These are phyloP conservation scores for Catharus fuscescens DNA, from an alignment of 2,113 vertebrate genomes.

Conservation along the genomic window DNA sequence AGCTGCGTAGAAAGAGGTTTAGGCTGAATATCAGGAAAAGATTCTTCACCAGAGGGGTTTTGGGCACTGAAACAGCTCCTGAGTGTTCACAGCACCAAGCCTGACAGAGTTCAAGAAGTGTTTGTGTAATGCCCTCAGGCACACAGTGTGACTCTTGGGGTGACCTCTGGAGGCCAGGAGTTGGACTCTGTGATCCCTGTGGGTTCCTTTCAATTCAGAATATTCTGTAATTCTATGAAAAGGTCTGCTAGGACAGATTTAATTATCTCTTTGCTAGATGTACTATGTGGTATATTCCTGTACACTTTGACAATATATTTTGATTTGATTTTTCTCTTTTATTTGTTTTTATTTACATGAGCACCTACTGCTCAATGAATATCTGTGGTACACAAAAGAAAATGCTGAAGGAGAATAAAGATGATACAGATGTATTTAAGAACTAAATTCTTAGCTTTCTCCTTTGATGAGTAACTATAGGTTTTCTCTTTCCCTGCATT, in stretches of 20 bases:
- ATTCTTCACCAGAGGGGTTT: fast-evolving
- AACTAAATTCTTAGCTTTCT: neutral
- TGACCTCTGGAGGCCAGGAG: neutral
- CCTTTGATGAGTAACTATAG: neutral
- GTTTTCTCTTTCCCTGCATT: neutral
- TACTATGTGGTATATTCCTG: neutral
- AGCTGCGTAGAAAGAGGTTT: fast-evolving
- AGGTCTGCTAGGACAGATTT: neutral
- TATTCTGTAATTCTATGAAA: neutral
- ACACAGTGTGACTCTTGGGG: fast-evolving
- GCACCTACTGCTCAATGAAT: neutral
- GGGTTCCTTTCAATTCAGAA: neutral
- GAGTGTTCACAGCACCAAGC: neutral
- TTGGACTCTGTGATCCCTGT: no score
- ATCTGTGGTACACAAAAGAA: neutral
- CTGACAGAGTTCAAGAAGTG: fast-evolving
- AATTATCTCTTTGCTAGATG: neutral
- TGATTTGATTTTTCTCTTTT: neutral
- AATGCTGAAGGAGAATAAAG: fast-evolving
- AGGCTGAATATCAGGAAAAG: fast-evolving
- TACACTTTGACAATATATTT: neutral
- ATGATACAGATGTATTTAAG: neutral
- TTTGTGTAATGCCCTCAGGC: neutral
- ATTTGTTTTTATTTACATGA: neutral
- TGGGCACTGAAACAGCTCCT: neutral